Conservation (phyloP, 1,140 invertebrate species). For the Berghia stephanieae region DNA sequence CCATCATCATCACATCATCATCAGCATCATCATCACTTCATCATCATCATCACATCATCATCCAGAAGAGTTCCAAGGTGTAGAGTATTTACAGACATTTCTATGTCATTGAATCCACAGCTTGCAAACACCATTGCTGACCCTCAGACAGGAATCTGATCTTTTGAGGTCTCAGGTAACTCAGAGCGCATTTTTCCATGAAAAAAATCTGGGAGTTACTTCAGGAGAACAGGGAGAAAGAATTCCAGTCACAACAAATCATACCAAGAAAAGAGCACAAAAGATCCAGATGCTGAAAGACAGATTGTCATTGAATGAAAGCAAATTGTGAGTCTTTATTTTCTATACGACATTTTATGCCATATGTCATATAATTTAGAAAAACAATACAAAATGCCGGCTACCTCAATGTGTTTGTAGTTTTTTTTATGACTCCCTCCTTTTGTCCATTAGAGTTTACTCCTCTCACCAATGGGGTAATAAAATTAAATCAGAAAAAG, state of each 20-base stretch:
- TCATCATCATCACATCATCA: too few relatives aligned
- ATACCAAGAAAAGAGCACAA: slow-evolving; percentile 64
- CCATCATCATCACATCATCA: too few relatives aligned
- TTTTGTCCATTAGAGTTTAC: too few relatives aligned
- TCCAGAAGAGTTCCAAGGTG: too few relatives aligned
- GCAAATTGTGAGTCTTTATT: slow-evolving; percentile 60
- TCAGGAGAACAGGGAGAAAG: slow-evolving; percentile 63
- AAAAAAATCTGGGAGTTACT: slow-evolving; percentile 64
- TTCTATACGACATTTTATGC: not conserved
- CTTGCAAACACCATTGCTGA: slow-evolving; percentile 58
- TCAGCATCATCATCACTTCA: too few relatives aligned
- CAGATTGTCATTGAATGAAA: slow-evolving; percentile 63
- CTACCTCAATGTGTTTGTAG: too few relatives aligned
- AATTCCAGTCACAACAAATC: slow-evolving; percentile 62
- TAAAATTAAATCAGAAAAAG: too few relatives aligned
- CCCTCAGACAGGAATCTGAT: slow-evolving; percentile 59
- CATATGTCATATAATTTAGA: too few relatives aligned
- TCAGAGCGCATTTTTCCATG: slow-evolving; percentile 50
- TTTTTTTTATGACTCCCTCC: too few relatives aligned
- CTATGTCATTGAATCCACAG: slow-evolving; percentile 41
- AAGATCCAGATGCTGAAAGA: slow-evolving; percentile 66
- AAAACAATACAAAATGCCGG: too few relatives aligned
- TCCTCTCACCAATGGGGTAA: too few relatives aligned
- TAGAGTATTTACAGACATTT: too few relatives aligned
- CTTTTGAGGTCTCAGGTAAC: slow-evolving; percentile 56